A percentile compares a stretch with the other conserved stretches of the same genome.
These are phyloP conservation scores for Oreochromis grahami DNA, from an alignment of 2,797 vertebrate genomes.

Conservation along the genomic window DNA sequence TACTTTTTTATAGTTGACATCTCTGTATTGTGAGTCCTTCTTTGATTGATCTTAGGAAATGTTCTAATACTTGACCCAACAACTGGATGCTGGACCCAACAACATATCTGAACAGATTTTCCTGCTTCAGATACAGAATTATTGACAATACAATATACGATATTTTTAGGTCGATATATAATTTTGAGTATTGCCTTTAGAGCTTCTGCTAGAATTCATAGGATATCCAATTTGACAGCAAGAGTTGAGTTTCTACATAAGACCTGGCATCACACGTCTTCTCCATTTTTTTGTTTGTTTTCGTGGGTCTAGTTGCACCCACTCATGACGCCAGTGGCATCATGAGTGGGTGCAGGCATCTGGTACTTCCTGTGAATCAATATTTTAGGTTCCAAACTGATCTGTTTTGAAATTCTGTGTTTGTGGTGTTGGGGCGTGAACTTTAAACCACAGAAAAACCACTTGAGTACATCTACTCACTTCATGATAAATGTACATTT, in stretches of 20 bases:
- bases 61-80: not conserved
- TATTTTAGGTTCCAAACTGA: not conserved
- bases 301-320: not conserved
- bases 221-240: not conserved
- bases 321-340: not conserved
- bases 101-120: not conserved
- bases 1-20: not conserved
- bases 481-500: not conserved
- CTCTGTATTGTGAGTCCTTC: not conserved
- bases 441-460: not conserved
- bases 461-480: not conserved
- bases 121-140: not conserved
- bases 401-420: not conserved
- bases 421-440: not conserved
- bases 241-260: not conserved
- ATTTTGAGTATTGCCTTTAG: not conserved
- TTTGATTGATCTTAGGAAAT: not conserved
- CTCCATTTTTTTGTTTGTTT: not conserved
- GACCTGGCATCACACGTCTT: not conserved
- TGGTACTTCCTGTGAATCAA: not conserved
- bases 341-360: not conserved
- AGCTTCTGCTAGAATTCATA: not conserved
- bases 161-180: not conserved
- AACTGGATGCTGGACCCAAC: not conserved
- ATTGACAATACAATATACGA: not conserved